These are phyloP conservation scores for Cheilosia impressa DNA, from an alignment of 2,888 invertebrate species.

Conservation along the genomic window DNA sequence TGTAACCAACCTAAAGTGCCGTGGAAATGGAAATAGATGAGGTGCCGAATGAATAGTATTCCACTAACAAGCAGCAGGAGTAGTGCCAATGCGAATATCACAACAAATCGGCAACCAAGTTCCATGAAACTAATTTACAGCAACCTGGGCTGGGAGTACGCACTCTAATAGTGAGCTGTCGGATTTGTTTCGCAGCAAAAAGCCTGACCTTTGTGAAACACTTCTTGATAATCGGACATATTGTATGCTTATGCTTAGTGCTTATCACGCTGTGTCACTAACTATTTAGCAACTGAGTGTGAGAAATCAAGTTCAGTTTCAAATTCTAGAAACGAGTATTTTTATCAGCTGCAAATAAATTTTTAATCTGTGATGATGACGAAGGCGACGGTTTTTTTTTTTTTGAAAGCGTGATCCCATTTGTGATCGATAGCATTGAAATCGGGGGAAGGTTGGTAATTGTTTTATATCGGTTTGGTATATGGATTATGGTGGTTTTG, in stretches of 20 bases:
- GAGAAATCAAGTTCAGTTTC: background rate
- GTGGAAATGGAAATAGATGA: background rate
- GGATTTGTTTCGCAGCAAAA: background rate
- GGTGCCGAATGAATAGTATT: background rate
- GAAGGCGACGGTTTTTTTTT: conserved; percentile 38
- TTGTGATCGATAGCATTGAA: background rate
- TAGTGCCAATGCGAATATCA: background rate
- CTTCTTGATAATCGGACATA: background rate
- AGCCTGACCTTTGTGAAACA: conserved; percentile 2
- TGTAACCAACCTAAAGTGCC: background rate
- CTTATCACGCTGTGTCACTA: background rate
- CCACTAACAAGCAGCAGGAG: background rate
- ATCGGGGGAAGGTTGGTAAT: background rate
- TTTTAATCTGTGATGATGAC: background rate
- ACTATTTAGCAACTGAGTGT: background rate
- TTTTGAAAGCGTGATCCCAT: background rate
- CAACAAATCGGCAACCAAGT: background rate
- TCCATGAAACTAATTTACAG: background rate
- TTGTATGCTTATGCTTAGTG: background rate
- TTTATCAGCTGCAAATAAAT: conserved; percentile 3
- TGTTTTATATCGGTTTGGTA: background rate
- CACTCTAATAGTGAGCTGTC: background rate
- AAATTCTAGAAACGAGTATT: background rate
- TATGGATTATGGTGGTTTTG: background rate
- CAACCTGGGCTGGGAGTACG: background rate